Conservation (phyloP, 2,113 vertebrate species). For the Tamias sibiricus region DNA sequence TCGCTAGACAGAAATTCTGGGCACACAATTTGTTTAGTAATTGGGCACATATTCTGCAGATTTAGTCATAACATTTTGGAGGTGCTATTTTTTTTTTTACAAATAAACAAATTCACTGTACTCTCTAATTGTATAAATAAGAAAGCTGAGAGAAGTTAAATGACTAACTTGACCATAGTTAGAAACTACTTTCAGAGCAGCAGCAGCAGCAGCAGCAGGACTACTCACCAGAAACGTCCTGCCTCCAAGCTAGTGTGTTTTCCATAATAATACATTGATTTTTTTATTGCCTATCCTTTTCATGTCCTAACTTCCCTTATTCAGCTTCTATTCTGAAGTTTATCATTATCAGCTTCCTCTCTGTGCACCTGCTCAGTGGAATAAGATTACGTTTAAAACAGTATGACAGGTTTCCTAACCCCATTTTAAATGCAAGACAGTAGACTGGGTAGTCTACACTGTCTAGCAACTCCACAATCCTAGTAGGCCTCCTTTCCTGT, state of each 20-base stretch:
- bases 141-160: background rate
- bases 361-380: background rate
- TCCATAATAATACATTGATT: background rate
- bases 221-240: background rate
- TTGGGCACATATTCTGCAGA: background rate
- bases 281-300: background rate
- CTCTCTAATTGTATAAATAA: background rate
- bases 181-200: background rate
- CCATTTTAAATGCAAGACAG: background rate
- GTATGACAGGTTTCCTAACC: background rate
- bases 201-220: background rate
- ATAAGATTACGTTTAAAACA: background rate
- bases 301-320: conserved; percentile 16
- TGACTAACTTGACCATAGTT: background rate
- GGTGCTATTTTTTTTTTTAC: background rate
- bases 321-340: background rate
- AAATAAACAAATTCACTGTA: conserved; percentile 2
- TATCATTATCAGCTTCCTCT: background rate
- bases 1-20: conserved; percentile 41
- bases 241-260: background rate
- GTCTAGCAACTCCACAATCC: background rate
- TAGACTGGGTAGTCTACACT: background rate
- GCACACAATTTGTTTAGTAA: conserved; percentile 6
- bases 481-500: background rate
- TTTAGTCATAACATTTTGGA: conserved; percentile 6